Conservation (phyloP, 2,113 vertebrate genomes). For the Indicator maculatus region DNA sequence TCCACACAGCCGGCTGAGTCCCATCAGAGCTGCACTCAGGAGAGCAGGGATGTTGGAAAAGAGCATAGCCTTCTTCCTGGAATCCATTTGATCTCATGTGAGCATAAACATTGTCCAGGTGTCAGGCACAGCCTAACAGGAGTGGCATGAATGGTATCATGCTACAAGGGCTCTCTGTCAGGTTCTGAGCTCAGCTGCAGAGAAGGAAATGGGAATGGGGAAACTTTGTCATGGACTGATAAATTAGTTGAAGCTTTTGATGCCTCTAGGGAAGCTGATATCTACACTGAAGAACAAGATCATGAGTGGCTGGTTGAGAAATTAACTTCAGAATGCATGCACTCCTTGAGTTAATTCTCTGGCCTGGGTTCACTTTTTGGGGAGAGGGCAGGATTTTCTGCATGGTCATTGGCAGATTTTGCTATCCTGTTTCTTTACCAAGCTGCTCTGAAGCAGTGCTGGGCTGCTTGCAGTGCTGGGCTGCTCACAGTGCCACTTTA, state of each 20-base stretch:
- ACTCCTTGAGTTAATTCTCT: background rate
- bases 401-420: background rate
- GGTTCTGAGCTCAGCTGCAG: background rate
- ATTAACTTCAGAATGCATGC: background rate
- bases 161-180: background rate
- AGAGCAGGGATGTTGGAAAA: conserved; percentile 75
- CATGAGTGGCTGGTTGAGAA: background rate
- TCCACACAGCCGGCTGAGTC: conserved; percentile 66
- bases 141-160: background rate
- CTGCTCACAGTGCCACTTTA: background rate
- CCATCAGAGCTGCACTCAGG: conserved; percentile 75
- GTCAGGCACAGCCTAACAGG: background rate
- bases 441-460: background rate
- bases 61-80: conserved; percentile 80
- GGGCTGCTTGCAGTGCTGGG: background rate
- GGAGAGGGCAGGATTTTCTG: background rate
- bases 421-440: background rate
- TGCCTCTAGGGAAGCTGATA: background rate
- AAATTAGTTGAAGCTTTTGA: background rate
- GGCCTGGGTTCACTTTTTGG: background rate
- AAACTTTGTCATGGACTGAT: background rate
- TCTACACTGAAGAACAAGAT: background rate
- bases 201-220: background rate
- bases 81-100: background rate
- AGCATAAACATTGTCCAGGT: background rate